Base-by-base conservation (phyloP, 2,888 invertebrate species). In the Caradrina clavipalpis region DNA sequence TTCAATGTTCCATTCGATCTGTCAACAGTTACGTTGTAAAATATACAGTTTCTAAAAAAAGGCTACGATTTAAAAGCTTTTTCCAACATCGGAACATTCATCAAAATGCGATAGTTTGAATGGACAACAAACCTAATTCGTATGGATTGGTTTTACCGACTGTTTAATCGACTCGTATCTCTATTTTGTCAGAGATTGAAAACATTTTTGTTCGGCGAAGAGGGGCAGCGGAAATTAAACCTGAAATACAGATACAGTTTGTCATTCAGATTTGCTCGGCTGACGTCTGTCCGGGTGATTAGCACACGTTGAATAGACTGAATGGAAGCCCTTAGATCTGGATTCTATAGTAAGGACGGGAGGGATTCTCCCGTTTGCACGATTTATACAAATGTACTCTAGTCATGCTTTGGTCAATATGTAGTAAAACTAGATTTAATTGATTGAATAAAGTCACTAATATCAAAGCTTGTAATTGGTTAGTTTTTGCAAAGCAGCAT, bases 211-310 rank as follows among this genome's bases (percentile, higher is more conserved):
- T 31, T 15, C 54, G n/a, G 64, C 42, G 56, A 67, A 63, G 69
- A 60, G 42, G 42, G 55, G 54, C 54, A 69, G 31, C 80, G 76
- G 76, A 79, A 76, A 80, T 79, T 73, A 69, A 76, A 76, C 6
- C 13, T 26, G 47, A 57, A 57, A 63, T 51, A 56, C 39, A 60
- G 45, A 69, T 60, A 80, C 49, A 62, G 50, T 57, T 15, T 35
- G 55, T 49, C 69, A 56, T 61, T 69, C 11, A 69, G 56, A 60
- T 74, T 47, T 50, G 15, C 50, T n/a, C 39, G 53, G n/a, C 26
- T 26, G 58, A 62, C 64, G 64, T 67, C 56, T 67, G 64, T 55
- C 35, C 13, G 22, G 62, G 50, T 55, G 69, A 59, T 67, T 68
- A 65, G 58, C 21, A 54, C 57, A 21, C 62, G 51, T 56, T 81